Conservation (phyloP, 2,797 vertebrate species). For the Mycteria americana region DNA sequence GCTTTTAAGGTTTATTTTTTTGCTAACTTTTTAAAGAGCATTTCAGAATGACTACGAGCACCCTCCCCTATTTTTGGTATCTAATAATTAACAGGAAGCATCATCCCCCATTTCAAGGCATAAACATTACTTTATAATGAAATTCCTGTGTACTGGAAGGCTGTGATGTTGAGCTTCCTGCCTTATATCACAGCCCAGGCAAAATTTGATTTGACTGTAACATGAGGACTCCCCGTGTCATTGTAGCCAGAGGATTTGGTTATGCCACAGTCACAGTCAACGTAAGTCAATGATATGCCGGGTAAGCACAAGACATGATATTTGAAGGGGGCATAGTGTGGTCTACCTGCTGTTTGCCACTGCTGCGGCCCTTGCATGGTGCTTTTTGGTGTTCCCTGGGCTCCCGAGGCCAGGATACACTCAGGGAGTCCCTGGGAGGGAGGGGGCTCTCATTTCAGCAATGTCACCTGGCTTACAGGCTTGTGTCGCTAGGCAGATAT, state of each 20-base stretch:
- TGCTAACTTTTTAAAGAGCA: not conserved
- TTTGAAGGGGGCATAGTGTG: accelerated
- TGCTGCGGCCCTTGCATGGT: not conserved
- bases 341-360: not conserved
- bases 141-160: not conserved
- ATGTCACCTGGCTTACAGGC: not conserved
- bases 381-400: not conserved
- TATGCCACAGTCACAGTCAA: not conserved
- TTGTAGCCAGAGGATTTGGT: not conserved
- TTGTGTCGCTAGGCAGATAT: not conserved
- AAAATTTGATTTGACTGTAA: not conserved
- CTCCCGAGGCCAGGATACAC: accelerated
- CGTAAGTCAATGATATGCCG: accelerated
- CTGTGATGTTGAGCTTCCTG: not conserved
- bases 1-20: constrained; percentile 45
- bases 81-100: not conserved
- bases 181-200: not conserved
- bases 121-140: not conserved
- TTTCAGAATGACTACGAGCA: not conserved
- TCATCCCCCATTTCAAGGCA: not conserved
- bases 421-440: not conserved
- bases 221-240: accelerated
- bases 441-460: not conserved
- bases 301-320: not conserved
- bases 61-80: not conserved